Evolutionary conservation across 2,797 vertebrate species (phyloP).

Genomic region (Enteromius fasciolatus): DNA sequence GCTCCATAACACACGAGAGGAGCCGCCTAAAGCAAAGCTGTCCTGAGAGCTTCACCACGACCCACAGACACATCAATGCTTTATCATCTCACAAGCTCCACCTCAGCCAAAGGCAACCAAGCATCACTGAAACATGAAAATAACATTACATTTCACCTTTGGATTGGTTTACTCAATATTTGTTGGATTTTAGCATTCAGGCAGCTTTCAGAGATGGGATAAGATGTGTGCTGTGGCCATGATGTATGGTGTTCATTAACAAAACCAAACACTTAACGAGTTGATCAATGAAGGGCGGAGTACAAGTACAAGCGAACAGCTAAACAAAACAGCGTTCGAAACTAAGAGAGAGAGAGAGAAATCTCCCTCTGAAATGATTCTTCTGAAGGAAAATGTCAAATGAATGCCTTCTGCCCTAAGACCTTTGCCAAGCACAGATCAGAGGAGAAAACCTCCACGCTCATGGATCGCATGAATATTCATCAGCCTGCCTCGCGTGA

Average conservation of each 20-base stretch:
- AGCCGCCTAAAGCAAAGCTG: constrained; percentile 5
- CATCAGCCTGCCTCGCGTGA: constrained; percentile 11
- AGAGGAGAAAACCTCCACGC: constrained; percentile 39
- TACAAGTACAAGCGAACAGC: neutral
- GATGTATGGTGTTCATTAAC: constrained; percentile 19
- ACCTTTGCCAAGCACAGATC: constrained; percentile 48
- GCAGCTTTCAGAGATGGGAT: neutral
- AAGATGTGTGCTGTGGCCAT: neutral
- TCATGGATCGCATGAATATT: constrained; percentile 52
- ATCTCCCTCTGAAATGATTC: constrained; percentile 9
- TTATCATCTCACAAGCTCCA: constrained; percentile 1
- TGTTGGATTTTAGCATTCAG: neutral
- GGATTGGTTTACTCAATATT: neutral
- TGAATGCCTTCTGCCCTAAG: constrained; percentile 24
- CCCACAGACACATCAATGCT: neutral
- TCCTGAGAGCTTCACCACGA: neutral
- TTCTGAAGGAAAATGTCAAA: constrained; percentile 50
- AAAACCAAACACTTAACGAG: constrained; percentile 42
- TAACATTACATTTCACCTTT: neutral
- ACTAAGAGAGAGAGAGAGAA: neutral
- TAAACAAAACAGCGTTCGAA: neutral
- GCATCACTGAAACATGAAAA: neutral
- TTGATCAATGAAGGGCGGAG: constrained; percentile 44
- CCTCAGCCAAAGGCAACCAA: neutral
- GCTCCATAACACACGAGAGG: constrained; percentile 42